These are phyloP conservation scores for Elaphurus davidianus DNA, from an alignment of 2,113 vertebrate species.

Conservation along the genomic window DNA sequence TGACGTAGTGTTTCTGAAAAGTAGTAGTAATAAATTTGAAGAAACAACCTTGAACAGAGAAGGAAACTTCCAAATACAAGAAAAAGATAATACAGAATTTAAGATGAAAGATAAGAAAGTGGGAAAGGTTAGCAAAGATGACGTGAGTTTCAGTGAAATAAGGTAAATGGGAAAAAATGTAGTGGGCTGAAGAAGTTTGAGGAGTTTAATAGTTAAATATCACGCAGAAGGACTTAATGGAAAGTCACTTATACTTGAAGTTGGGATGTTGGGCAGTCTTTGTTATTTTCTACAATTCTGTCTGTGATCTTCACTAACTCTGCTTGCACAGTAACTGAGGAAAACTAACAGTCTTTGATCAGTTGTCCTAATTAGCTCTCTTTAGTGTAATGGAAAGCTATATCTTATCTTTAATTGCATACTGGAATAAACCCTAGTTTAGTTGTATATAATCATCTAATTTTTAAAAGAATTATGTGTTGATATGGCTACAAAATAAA, in stretches of 20 bases:
- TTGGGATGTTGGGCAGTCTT: neutral
- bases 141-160: neutral
- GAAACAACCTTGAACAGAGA: neutral
- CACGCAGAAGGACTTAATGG: neutral
- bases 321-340: neutral
- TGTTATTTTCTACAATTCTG: conserved; percentile 29
- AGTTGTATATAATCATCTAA: neutral
- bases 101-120: neutral
- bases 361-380: conserved; percentile 18
- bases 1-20: neutral
- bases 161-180: neutral
- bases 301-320: neutral
- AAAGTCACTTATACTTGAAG: neutral
- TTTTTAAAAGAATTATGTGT: neutral
- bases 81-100: neutral
- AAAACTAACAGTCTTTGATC: conserved; percentile 27
- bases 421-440: neutral
- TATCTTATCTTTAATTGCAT: neutral
- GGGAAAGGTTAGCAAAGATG: neutral
- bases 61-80: neutral
- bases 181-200: neutral
- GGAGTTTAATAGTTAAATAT: neutral
- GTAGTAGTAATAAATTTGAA: neutral
- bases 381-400: neutral
- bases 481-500: neutral